Percentiles rank a stretch among this genome's conserved stretches.
Evolutionary conservation across 1,140 invertebrate genomes (phyloP).

Genomic region (Eriocheir sinensis): DNA sequence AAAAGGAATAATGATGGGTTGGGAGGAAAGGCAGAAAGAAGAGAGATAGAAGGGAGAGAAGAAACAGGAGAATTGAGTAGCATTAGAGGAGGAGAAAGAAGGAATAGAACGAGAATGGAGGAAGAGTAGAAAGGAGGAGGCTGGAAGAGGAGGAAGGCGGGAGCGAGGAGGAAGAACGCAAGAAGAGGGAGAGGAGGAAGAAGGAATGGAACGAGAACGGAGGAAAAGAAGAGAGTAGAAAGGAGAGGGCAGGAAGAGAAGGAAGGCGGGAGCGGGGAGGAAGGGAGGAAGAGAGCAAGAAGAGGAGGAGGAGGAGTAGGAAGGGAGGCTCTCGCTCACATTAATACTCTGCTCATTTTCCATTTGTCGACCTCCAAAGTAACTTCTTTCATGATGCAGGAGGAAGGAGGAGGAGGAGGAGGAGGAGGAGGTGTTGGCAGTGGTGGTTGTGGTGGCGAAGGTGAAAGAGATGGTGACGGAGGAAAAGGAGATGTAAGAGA

Average conservation of each 20-base stretch:
- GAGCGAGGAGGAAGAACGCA: not conserved
- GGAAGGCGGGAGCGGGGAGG: not conserved
- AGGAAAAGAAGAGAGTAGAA: not conserved
- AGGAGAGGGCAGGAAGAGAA: too few species aligned
- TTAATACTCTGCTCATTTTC: not conserved
- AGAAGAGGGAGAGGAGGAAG: too few species aligned
- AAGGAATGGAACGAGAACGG: too few species aligned
- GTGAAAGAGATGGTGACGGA: not conserved
- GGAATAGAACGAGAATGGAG: too few species aligned
- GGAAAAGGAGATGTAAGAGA: too few species aligned
- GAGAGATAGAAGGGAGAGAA: not conserved
- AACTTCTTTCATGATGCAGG: not conserved
- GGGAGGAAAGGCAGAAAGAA: not conserved
- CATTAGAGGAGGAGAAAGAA: too few species aligned
- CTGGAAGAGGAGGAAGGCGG: too few species aligned
- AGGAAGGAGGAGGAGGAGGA: too few species aligned
- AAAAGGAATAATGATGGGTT: too few species aligned
- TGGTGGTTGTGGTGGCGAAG: not conserved
- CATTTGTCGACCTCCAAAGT: not conserved
- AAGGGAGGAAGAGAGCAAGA: not conserved
- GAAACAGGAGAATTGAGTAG: too few species aligned
- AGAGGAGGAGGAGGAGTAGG: too few species aligned
- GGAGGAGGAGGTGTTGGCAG: too few species aligned
- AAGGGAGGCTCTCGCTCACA: not conserved
- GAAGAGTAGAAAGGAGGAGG: not conserved